Evolutionary conservation across 2,113 vertebrate genomes (phyloP).

Genomic region (Ornithorhynchus anatinus): DNA sequence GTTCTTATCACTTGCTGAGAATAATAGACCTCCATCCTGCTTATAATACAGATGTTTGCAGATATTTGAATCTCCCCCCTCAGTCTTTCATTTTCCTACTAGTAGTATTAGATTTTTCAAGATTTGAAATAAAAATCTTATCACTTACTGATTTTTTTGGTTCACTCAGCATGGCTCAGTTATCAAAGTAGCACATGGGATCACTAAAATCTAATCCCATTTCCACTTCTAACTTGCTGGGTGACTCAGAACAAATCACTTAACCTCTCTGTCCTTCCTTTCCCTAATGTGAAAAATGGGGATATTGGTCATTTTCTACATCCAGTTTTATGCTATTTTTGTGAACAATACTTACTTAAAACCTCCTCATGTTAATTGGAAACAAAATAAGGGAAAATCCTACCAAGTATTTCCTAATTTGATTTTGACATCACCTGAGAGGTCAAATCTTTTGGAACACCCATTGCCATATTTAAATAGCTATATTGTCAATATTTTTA

Average conservation of each 20-base stretch:
- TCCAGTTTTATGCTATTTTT: no score
- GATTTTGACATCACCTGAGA: no score
- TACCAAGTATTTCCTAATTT: no score
- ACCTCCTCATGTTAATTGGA: no score
- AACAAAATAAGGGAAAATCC: no score
- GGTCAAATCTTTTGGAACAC: no score
- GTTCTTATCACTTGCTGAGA: neutral
- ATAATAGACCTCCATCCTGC: neutral
- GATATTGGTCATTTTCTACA: no score
- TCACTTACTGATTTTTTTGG: no score
- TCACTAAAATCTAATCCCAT: neutral
- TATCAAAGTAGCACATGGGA: neutral
- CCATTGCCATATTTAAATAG: no score
- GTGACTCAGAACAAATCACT: neutral
- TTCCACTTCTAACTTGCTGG: neutral
- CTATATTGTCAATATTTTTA: no score
- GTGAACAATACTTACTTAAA: no score
- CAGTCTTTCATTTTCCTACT: neutral
- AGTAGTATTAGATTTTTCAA: accelerated
- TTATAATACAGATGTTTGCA: neutral
- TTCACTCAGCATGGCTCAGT: neutral
- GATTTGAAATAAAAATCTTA: neutral
- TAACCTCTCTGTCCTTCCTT: neutral
- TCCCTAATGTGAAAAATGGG: neutral
- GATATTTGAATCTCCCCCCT: neutral